Base-by-base conservation (phyloP, 2,113 vertebrate species). In the Onychostruthus taczanowskii region DNA sequence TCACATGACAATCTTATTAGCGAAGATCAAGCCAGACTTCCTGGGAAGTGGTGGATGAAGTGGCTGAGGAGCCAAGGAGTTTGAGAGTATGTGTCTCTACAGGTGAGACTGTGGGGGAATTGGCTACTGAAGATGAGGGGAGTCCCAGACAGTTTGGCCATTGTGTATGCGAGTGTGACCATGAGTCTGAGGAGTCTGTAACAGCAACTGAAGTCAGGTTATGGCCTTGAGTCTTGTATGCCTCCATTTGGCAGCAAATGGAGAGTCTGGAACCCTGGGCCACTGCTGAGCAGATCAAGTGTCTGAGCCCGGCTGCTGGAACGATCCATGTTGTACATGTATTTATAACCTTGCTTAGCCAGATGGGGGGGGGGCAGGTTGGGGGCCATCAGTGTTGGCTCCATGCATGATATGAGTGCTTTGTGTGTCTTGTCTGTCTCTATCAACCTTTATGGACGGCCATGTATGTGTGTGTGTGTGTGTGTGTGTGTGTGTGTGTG, bases 21-120 rank as follows among this genome's bases (percentile, higher is more conserved):
- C 7, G 14, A 47, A 28, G 26, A 46, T 26, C 16, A 58, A 37
- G 6, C 6, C 2, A 3, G 9, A 35, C 35, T 78, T 4, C 0
- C 6, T 3, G 1, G 5, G 17, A 21, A 74, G 46, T 12, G 26
- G 8, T 3, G 19, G 9, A 50, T 49, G 16, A 86, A 44, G n/a
- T 33, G 43, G 30, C 14, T 63, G 22, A 79, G 37, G 49, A 43
- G 9, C 6, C 26, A 16, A 39, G 8, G 14, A 28, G 8, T 6
- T 7, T 19, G 6, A 6, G 12, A 21, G 1, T 16, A 49, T 10
- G 9, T 37, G 10, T 47, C 24, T 77, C 21, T 39, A 41, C 55
- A 19, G 22, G 8, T 78, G 26, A 68, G 26, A 62, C 30, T 58
- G 3, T 8, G 13, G 13, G 17, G 26, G 7, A 62, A 43, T 30